These are phyloP conservation scores for Carterocephalus palaemon DNA, from an alignment of 2,888 invertebrate genomes.

Conservation along the genomic window DNA sequence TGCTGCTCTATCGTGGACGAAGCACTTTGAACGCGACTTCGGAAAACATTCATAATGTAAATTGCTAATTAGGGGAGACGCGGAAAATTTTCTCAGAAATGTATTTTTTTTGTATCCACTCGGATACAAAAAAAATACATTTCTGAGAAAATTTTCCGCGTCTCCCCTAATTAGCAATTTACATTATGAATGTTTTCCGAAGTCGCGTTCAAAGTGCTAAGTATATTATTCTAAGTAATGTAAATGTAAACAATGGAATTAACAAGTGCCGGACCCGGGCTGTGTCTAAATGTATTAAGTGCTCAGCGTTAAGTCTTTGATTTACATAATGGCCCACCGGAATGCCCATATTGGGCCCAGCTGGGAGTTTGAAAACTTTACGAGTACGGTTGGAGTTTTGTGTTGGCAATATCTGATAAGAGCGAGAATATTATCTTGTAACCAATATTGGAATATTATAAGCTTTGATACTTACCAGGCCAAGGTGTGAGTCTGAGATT, in stretches of 20 bases:
- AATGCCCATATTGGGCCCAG: not conserved
- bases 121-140: too few relatives aligned
- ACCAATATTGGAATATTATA: too few relatives aligned
- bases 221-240: conserved; percentile 20
- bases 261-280: conserved; percentile 9
- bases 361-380: not conserved
- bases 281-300: conserved; percentile 16
- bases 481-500: too few relatives aligned
- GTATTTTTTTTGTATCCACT: conserved; percentile 14
- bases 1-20: not conserved
- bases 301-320: conserved; percentile 5
- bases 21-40: not conserved
- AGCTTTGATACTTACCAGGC: too few relatives aligned
- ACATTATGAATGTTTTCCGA: too few relatives aligned
- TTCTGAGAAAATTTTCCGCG: too few relatives aligned
- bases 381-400: too few relatives aligned
- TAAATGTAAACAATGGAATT: conserved; percentile 23
- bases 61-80: conserved; percentile 23
- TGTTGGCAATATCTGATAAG: too few relatives aligned
- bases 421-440: too few relatives aligned
- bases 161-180: too few relatives aligned
- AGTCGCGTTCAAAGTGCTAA: too few relatives aligned
- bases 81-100: conserved; percentile 19
- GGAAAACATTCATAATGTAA: conserved; percentile 25
- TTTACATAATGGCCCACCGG: conserved; percentile 11